Conservation (phyloP, 2,797 vertebrate species). For the Neoniphon sammara region DNA sequence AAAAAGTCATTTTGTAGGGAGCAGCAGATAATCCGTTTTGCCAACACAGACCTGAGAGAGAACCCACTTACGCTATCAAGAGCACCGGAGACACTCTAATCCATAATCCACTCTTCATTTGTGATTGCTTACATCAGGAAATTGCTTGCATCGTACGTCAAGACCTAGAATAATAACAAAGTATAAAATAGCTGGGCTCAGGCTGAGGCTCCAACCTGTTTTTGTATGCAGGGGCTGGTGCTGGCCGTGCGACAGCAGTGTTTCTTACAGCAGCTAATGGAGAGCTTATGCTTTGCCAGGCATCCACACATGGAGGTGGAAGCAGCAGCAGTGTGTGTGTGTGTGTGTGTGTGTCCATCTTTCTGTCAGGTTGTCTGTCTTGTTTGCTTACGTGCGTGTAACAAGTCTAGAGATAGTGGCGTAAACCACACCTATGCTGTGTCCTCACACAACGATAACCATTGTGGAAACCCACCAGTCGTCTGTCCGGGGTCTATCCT, state of each 20-base stretch:
- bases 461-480: conserved; percentile 1
- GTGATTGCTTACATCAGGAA: conserved; percentile 81
- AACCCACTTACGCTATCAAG: conserved; percentile 78
- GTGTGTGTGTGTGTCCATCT: conserved; percentile 3
- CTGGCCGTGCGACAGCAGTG: conserved; percentile 42
- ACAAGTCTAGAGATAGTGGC: neutral
- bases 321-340: conserved; percentile 16
- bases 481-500: neutral
- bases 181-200: conserved; percentile 59
- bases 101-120: conserved; percentile 82
- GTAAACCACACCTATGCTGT: neutral
- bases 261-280: conserved; percentile 63
- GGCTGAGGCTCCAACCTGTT: conserved; percentile 51
- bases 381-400: neutral
- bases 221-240: conserved; percentile 65
- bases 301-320: conserved; percentile 40
- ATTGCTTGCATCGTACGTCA: conserved; percentile 77
- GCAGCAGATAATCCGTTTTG: conserved; percentile 81
- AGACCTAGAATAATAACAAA: conserved; percentile 73
- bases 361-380: conserved; percentile 4
- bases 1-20: conserved; percentile 72
- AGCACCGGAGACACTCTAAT: conserved; percentile 76
- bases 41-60: conserved; percentile 78
- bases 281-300: conserved; percentile 65
- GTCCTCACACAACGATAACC: conserved; percentile 16